Base-by-base conservation (phyloP, 2,113 vertebrate genomes). In the Erythrolamprus reginae region DNA sequence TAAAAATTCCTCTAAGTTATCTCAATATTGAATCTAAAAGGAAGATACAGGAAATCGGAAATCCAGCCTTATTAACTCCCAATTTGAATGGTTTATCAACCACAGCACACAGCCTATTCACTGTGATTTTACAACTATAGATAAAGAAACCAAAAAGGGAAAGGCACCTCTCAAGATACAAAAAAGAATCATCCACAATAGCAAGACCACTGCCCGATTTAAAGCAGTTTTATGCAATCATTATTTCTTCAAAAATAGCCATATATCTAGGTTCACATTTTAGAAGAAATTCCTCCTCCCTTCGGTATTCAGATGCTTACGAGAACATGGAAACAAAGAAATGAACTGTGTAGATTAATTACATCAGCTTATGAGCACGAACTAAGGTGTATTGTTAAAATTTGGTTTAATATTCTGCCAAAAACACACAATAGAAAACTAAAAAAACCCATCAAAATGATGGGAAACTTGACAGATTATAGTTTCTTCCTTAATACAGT, bases 1-100 rank as follows among this genome's bases (percentile, higher is more conserved):
- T 58, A 1, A 93, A 90, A 93, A 52, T 77, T 70, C 55, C n/a
- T 92, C 91, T 95, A 89, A 86, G 38, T 38, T 38, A 77, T 77
- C 33, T 77, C 33, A 77, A 77, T 48, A 93, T 92, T 48, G 82
- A 89, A 88, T 82, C 87, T 0, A 92, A 77, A 93, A 70, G 89
- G 87, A 92, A 91, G 84, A 89, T 84, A 45, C 45, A 89, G 92
- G 53, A 87, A 24, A 58, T 28, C 24, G 8, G 23, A n/a, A 52
- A 52, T 85, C 13, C 84, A n/a, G 48, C 26, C 48, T 51, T n/a
- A 51, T 38, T n/a, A 23, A 86, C 19, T 19, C 28, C 38, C 50
- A 23, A 24, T 24, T 19, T 55, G 19, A 38, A 53, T 23, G 51
- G 1, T 17, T 51, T 52, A 21, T 9, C n/a, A 53, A 51, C 50